Percentiles rank a stretch among this genome's conserved stretches.
These are phyloP conservation scores for Tragelaphus buxtoni DNA, from an alignment of 2,113 vertebrate species.

Conservation along the genomic window DNA sequence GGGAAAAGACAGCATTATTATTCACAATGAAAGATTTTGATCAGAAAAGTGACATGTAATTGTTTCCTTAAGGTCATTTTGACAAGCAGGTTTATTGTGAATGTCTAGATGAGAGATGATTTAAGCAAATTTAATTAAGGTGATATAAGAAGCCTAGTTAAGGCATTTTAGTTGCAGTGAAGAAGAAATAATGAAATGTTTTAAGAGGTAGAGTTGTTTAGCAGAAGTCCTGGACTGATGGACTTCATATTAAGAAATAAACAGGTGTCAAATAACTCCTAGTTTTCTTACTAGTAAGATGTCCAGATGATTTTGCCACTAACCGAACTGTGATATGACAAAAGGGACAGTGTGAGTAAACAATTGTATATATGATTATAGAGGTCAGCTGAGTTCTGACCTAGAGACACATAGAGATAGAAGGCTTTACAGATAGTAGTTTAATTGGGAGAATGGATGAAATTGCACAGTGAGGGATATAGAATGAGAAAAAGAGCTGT, in stretches of 20 bases:
- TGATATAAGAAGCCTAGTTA: background rate
- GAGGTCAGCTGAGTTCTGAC: background rate
- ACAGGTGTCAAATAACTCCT: background rate
- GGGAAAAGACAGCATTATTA: background rate
- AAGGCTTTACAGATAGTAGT: background rate
- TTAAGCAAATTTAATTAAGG: background rate
- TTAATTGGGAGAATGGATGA: background rate
- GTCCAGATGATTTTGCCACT: background rate
- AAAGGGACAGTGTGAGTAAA: background rate
- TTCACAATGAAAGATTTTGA: background rate
- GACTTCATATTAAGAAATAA: background rate
- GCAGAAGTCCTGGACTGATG: background rate
- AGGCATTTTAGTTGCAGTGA: background rate
- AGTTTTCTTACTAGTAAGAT: background rate
- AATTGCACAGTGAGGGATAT: background rate
- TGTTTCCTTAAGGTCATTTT: slow-evolving; percentile 27
- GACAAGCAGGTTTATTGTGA: background rate
- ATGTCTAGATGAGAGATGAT: background rate
- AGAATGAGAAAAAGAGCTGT: background rate
- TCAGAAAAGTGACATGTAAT: background rate
- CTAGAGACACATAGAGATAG: background rate
- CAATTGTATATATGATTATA: background rate
- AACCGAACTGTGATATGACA: background rate
- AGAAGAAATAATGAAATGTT: background rate
- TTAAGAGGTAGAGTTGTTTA: background rate